Conservation (phyloP, 2,888 invertebrate species). For the Crossocerus cetratus region DNA sequence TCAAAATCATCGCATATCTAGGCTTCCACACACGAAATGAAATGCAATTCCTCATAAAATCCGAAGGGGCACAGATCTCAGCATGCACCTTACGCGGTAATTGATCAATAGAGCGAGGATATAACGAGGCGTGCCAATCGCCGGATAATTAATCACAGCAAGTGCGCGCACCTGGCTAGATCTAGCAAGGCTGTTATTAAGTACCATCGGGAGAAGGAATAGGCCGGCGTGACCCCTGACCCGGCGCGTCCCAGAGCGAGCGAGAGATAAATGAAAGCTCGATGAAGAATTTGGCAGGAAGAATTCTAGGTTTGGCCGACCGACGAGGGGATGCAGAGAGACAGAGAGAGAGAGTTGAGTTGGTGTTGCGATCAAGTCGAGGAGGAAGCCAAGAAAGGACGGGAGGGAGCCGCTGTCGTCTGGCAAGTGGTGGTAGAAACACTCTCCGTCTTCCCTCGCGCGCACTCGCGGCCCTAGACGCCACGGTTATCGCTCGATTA, state of each 20-base stretch:
- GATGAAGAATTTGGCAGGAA: constrained; percentile 13
- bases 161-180: constrained; percentile 62
- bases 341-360: too few species aligned
- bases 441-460: too few species aligned
- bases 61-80: too few species aligned
- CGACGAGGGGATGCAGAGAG: too few species aligned
- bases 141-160: constrained; percentile 67
- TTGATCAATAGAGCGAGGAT: background rate
- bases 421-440: too few species aligned
- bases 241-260: constrained; percentile 25
- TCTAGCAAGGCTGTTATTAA: constrained; percentile 63
- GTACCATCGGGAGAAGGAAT: constrained; percentile 56
- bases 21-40: background rate
- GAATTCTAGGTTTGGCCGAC: constrained; percentile 2
- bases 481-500: constrained; percentile 49
- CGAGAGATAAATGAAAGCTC: background rate
- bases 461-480: too few species aligned
- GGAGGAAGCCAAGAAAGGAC: too few species aligned
- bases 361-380: too few species aligned
- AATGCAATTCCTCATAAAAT: constrained; percentile 19
- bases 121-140: constrained; percentile 45
- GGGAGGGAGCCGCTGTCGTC: too few species aligned
- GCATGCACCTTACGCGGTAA: too few species aligned
- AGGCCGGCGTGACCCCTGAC: constrained; percentile 49
- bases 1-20: too few species aligned